Conservation (phyloP, 2,888 invertebrate genomes). For the Amorpha juglandis region DNA sequence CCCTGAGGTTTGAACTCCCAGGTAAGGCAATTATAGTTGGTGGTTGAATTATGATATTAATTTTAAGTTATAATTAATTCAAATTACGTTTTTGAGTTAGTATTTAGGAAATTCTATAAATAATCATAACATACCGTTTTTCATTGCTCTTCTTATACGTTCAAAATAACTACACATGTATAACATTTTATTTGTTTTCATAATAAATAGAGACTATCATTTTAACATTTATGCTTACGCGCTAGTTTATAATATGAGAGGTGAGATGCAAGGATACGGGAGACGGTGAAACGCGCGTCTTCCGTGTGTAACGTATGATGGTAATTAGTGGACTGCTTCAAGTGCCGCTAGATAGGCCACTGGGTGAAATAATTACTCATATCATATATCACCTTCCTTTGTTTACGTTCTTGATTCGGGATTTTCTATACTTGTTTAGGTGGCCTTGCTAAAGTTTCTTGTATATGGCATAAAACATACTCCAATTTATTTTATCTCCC, state of each 20-base stretch:
- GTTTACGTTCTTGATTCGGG: not conserved
- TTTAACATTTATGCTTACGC: slow-evolving; percentile 30
- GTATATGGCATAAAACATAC: no score
- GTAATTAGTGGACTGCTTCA: slow-evolving; percentile 60
- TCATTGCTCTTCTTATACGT: no score
- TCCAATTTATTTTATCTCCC: no score
- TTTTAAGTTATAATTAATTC: no score
- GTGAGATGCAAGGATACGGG: slow-evolving; percentile 26
- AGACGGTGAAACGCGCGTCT: slow-evolving; percentile 50
- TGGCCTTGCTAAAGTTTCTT: no score
- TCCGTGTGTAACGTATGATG: slow-evolving; percentile 63
- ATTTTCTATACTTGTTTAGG: not conserved
- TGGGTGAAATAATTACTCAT: slow-evolving; percentile 48
- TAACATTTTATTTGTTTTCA: not conserved
- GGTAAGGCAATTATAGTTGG: no score
- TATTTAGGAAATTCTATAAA: no score
- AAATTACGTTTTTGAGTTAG: no score
- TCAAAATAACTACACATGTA: not conserved
- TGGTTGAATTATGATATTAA: no score
- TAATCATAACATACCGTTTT: no score
- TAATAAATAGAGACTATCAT: slow-evolving; percentile 10
- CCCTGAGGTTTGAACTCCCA: no score
- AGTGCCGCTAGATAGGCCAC: slow-evolving; percentile 39
- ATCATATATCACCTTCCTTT: slow-evolving; percentile 33
- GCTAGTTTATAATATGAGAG: slow-evolving; percentile 6